Conservation (phyloP, 2,888 invertebrate genomes). For the Pecten maximus region DNA sequence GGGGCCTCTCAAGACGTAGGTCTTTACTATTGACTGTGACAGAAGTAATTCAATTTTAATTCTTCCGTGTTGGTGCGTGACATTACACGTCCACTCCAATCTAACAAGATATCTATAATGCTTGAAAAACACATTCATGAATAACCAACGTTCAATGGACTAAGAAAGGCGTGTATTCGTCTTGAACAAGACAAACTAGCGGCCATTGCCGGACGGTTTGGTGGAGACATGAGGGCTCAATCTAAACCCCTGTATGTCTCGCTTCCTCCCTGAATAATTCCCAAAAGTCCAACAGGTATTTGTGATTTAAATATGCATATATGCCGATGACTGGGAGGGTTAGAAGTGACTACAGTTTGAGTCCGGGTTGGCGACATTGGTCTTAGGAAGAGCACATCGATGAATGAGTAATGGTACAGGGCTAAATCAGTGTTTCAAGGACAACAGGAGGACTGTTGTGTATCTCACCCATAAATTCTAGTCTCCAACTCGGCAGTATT, state of each 20-base stretch:
- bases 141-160: conserved; percentile 10
- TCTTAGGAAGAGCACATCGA: neutral
- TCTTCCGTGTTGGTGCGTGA: conserved; percentile 56
- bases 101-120: conserved; percentile 31
- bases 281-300: neutral
- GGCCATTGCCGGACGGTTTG: neutral
- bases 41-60: conserved; percentile 58
- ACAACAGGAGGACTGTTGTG: neutral
- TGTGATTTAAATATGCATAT: neutral
- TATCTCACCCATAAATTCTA: no score
- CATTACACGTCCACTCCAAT: conserved; percentile 51
- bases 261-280: neutral
- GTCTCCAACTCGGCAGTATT: no score
- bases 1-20: conserved; percentile 38
- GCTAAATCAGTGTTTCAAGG: neutral
- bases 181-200: neutral
- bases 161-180: neutral
- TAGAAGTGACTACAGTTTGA: neutral
- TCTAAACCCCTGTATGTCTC: neutral
- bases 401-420: neutral
- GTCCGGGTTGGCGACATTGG: neutral
- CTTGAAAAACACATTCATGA: neutral
- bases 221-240: neutral
- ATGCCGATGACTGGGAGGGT: neutral
- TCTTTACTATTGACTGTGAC: conserved; percentile 49